A percentile compares a stretch with the other conserved stretches of the same genome.
phyloP scores from a whole-genome alignment of 2,113 vertebrate species.

The Dicaeum eximium region DNA sequence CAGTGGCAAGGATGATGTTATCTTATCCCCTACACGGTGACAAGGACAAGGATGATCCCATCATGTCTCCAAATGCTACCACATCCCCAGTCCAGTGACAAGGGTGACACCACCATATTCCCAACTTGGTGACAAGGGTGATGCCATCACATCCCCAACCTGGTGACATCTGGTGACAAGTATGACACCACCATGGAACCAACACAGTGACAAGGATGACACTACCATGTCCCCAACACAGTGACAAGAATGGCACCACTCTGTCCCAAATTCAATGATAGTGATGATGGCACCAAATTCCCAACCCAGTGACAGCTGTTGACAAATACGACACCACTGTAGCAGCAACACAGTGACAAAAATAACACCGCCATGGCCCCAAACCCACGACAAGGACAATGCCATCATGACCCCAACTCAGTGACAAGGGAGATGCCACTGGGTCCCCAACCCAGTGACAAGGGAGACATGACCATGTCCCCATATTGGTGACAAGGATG shows the following conservation, averaged over 20 bases:
- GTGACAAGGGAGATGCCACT: background rate
- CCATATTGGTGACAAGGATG: background rate
- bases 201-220: background rate
- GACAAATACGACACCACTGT: background rate
- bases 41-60: background rate
- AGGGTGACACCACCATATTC: background rate
- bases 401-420: background rate
- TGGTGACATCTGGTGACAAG: too few relatives aligned
- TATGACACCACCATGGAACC: background rate
- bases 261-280: background rate
- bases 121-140: background rate
- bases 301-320: background rate
- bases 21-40: background rate
- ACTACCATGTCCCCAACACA: background rate
- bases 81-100: background rate
- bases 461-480: background rate
- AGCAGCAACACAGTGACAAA: background rate
- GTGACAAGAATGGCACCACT: background rate
- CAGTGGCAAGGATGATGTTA: background rate
- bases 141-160: background rate
- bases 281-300: background rate
- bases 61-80: background rate
- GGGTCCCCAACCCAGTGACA: background rate
- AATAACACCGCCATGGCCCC: background rate
- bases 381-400: background rate